A percentile compares a stretch with the other conserved stretches of the same genome.
Conservation (phyloP, 2,113 vertebrate genomes). For the Corythornis vintsioides region DNA sequence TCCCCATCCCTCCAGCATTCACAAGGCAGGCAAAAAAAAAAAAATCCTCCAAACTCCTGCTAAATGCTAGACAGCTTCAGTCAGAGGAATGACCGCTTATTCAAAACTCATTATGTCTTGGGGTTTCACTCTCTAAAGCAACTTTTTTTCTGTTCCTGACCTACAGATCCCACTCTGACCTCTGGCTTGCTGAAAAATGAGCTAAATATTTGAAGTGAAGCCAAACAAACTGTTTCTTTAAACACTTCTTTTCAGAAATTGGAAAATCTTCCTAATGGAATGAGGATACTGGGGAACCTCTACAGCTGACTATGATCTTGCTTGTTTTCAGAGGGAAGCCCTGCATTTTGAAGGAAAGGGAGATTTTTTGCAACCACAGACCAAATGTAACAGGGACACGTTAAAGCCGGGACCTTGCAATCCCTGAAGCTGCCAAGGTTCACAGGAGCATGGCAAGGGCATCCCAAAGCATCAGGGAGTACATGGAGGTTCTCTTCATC, state of each 20-base stretch:
- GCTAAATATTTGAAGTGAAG: constrained; percentile 67
- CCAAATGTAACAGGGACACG: constrained; percentile 20
- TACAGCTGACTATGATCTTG: background rate
- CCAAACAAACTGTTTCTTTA: constrained; percentile 73
- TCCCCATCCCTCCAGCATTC: background rate
- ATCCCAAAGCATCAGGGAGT: background rate
- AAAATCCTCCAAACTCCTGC: background rate
- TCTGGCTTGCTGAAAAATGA: constrained; percentile 55
- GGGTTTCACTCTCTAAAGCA: constrained; percentile 34
- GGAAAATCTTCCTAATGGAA: background rate
- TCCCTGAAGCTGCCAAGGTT: background rate
- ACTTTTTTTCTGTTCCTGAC: constrained; percentile 49
- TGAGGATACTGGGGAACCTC: background rate
- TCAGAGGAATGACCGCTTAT: background rate
- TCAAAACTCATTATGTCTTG: background rate
- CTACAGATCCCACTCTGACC: constrained; percentile 48
- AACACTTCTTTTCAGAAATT: constrained; percentile 53
- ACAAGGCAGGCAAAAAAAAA: background rate
- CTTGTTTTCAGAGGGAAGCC: constrained; percentile 45
- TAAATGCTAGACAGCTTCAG: background rate
- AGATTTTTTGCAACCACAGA: constrained; percentile 31
- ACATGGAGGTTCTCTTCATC: accelerated
- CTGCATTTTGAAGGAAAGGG: constrained; percentile 29
- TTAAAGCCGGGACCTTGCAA: background rate
- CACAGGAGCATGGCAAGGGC: background rate